Percentiles rank a stretch among this genome's conserved stretches.
phyloP scores from a whole-genome alignment of 1,140 invertebrate species.

The Saccostrea glomerata region DNA sequence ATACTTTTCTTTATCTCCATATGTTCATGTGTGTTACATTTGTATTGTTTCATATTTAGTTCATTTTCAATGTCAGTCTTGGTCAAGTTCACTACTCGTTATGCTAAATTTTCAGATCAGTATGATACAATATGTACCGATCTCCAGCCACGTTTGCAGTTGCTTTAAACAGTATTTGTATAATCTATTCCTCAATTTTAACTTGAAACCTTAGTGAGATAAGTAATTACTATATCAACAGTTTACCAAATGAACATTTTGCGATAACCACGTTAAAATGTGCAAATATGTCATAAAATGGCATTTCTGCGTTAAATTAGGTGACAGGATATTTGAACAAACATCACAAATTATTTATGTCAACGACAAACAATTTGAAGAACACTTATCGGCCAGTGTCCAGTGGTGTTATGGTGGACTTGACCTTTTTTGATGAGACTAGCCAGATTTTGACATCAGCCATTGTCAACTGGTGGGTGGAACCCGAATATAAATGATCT shows the following conservation, averaged over 20 bases:
- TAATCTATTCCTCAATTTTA: no score
- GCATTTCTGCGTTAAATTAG: conserved; percentile 18
- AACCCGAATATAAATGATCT: conserved; percentile 6
- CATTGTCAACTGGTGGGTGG: conserved; percentile 17
- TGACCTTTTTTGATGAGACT: background rate
- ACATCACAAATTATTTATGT: conserved; percentile 35
- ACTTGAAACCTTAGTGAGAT: no score
- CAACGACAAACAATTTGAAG: conserved; percentile 34
- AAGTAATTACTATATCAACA: background rate
- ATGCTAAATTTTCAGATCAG: no score
- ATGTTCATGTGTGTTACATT: no score
- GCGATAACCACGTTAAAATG: background rate
- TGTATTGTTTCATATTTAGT: no score
- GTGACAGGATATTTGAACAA: conserved; percentile 20
- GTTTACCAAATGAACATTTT: background rate
- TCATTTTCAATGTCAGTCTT: no score
- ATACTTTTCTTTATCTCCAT: no score
- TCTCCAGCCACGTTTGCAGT: no score
- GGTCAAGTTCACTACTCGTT: no score
- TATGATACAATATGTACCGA: no score
- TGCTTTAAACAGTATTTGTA: no score
- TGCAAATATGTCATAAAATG: conserved; percentile 37
- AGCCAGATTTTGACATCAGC: conserved; percentile 1
- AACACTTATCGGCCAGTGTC: background rate
- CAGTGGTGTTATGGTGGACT: conserved; percentile 14